Percentiles rank a stretch among this genome's conserved stretches.
Conservation (phyloP, 2,113 vertebrate genomes). For the Zapus hudsonius region DNA sequence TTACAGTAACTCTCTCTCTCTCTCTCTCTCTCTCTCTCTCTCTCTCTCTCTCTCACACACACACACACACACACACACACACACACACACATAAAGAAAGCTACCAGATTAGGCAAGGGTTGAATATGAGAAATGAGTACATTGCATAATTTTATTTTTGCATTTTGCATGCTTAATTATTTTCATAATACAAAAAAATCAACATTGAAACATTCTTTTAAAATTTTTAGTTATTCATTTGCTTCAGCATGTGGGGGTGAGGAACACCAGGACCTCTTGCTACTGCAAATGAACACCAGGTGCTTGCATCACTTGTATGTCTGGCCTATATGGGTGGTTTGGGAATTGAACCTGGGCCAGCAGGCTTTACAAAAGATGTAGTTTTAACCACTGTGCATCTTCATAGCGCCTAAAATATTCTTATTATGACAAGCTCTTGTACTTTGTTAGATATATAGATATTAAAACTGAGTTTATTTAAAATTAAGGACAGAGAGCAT, state of each 20-base stretch:
- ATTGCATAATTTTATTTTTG: neutral
- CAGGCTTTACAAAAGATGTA: no score
- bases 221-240: no score
- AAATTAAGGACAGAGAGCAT: neutral
- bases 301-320: no score
- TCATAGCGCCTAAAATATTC: no score
- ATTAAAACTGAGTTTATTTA: neutral
- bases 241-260: no score
- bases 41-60: neutral
- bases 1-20: neutral
- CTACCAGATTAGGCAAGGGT: neutral
- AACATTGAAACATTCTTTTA: no score
- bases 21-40: neutral
- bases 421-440: neutral
- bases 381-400: no score
- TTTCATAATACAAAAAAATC: neutral
- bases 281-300: no score
- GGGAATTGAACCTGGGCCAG: no score
- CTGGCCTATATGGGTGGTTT: no score
- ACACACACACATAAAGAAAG: neutral
- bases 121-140: neutral
- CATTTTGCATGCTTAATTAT: neutral
- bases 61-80: neutral
- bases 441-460: neutral
- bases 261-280: no score